Evolutionary conservation across 1,140 invertebrate genomes (phyloP).

Genomic region (Cydia splendana): DNA sequence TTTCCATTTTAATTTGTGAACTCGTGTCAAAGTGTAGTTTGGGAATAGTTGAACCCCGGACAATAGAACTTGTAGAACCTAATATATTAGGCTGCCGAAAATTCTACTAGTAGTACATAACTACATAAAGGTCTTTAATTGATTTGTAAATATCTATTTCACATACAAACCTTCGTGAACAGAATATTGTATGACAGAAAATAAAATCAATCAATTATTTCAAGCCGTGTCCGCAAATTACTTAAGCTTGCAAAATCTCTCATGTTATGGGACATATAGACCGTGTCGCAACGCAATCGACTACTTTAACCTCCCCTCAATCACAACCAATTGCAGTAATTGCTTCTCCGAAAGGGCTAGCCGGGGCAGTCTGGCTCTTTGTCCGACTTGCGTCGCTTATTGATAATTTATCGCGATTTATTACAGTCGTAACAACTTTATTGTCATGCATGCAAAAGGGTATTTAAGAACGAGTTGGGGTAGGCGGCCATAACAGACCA

Average conservation of each 20-base stretch:
- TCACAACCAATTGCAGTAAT: conserved; percentile 39
- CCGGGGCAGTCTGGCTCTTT: background rate
- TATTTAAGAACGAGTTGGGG: conserved; percentile 1
- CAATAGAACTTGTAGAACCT: no score
- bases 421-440: background rate
- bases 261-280: background rate
- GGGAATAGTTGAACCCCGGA: no score
- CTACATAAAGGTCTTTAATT: no score
- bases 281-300: conserved; percentile 38
- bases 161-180: no score
- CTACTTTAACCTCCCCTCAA: conserved; percentile 39
- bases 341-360: conserved; percentile 38
- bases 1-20: no score
- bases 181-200: background rate
- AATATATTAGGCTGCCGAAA: no score
- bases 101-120: no score
- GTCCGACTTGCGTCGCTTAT: conserved; percentile 18
- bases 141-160: no score
- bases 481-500: background rate
- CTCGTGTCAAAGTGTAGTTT: no score
- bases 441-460: background rate
- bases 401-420: conserved; percentile 6
- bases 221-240: background rate
- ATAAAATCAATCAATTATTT: background rate
- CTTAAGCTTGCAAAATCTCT: background rate